A percentile compares a stretch with the other conserved stretches of the same genome.
phyloP scores from a whole-genome alignment of 1,140 invertebrate species.

The Meloidogyne floridensis region DNA sequence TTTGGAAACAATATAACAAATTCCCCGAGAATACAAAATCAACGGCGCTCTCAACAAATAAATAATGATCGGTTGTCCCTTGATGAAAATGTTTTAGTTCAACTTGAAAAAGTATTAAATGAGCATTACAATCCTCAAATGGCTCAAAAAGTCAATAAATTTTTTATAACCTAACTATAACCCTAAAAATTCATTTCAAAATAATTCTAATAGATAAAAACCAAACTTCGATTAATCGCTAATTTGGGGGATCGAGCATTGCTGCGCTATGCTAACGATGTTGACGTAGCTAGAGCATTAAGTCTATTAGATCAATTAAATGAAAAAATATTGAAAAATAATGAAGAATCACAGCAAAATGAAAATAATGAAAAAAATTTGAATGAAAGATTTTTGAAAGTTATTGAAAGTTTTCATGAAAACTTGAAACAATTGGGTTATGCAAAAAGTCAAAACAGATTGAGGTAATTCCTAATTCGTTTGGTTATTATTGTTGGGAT shows the following conservation, averaged over 20 bases:
- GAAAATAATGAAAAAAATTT: slow-evolving; percentile 70
- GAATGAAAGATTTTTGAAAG: slow-evolving; percentile 90
- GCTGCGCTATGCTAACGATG: slow-evolving; percentile 79
- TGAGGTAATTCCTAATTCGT: slow-evolving; percentile 75
- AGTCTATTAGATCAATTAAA: slow-evolving; percentile 76
- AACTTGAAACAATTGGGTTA: slow-evolving; percentile 94
- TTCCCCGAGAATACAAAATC: background rate
- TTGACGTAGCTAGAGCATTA: slow-evolving; percentile 86
- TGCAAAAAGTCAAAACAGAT: slow-evolving; percentile 89
- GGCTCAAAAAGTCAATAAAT: slow-evolving; percentile 64
- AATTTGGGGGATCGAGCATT: slow-evolving; percentile 52
- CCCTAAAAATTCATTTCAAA: slow-evolving; percentile 42
- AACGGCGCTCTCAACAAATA: background rate
- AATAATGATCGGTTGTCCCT: too few species aligned
- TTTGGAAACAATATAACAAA: background rate
- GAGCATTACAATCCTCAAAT: slow-evolving; percentile 69
- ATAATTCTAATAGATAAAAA: slow-evolving; percentile 35
- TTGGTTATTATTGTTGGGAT: too few species aligned
- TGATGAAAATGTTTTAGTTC: background rate
- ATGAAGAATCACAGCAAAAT: slow-evolving; percentile 38
- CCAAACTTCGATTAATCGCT: slow-evolving; percentile 54
- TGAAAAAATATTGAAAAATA: slow-evolving; percentile 24
- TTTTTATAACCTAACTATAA: slow-evolving; percentile 30
- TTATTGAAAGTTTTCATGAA: slow-evolving; percentile 88
- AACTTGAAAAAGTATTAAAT: background rate